A percentile compares a stretch with the other conserved stretches of the same genome.
These are phyloP conservation scores for Meghimatium bilineatum DNA, from an alignment of 2,888 invertebrate genomes.

Conservation along the genomic window DNA sequence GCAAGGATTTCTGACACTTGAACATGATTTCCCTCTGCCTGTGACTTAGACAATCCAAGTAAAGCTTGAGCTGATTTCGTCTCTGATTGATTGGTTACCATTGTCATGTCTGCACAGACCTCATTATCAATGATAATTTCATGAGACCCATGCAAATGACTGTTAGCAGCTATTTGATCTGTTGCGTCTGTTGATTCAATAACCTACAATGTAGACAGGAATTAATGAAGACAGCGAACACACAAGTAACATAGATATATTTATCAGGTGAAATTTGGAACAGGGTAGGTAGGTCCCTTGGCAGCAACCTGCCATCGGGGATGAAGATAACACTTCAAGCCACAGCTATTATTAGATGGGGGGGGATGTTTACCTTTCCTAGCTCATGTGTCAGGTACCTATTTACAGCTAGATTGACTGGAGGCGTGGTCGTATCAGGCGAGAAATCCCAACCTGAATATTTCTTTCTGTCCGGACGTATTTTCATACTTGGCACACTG, in stretches of 20 bases:
- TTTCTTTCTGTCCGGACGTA: too few species aligned
- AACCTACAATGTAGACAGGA: slow-evolving; percentile 10
- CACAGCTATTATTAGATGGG: too few species aligned
- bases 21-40: not conserved
- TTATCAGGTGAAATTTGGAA: too few species aligned
- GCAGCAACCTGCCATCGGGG: too few species aligned
- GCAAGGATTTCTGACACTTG: slow-evolving; percentile 43
- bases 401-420: too few species aligned
- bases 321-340: too few species aligned
- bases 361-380: too few species aligned
- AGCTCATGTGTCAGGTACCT: too few species aligned
- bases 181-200: not conserved
- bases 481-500: too few species aligned
- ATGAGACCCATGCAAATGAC: not conserved
- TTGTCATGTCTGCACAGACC: not conserved
- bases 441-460: too few species aligned
- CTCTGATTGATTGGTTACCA: slow-evolving; percentile 30
- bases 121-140: slow-evolving; percentile 36
- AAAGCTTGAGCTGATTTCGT: slow-evolving; percentile 42
- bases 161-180: not conserved
- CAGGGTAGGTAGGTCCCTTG: too few species aligned
- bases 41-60: slow-evolving; percentile 28
- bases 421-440: too few species aligned
- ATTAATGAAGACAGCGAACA: not conserved
- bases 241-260: not conserved